Base-by-base conservation (phyloP, 2,888 invertebrate species). In the Drosophila nigricruria region DNA sequence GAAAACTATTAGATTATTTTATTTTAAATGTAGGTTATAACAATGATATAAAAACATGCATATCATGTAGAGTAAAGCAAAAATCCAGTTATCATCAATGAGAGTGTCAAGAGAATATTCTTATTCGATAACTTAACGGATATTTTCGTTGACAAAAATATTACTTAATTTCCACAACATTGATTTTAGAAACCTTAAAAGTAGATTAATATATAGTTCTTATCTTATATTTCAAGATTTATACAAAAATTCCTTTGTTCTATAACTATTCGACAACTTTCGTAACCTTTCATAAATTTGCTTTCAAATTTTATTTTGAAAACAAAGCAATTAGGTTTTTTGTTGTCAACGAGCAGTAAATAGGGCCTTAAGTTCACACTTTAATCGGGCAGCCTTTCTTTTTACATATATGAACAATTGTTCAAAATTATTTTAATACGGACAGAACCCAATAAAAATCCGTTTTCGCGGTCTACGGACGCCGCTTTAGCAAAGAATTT, bases 361-460 rank as follows among this genome's bases (percentile, higher is more conserved):
- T 38, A 6, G 14, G 9, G 9, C 23, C 3, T 18, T 23, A 25
- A 57, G n/a, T 27, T 10, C 14, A 40, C 6, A 18, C 14, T 23
- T 54, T 49, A 32, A 54, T 70, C 34, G 53, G 58, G 54, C 54
- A 61, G n/a, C 58, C 45, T 76, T 67, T 74, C 57, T 59, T 71
- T 77, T 77, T 62, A 61, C 25, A 27, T 45, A 32, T 20, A 62
- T 49, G 20, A 58, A 71, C 54, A 53, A 20, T 30, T 18, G 50
- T 43, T 61, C 67, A 72, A 77, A 75, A 77, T 77, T 69, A 60
- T 60, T 60, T 20, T 38, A 23, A 43, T 58, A 49, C 23, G 20
- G 42, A 30, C 42, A 43, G 27, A 32, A 27, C 49, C 52, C 18
- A 50, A 27, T 45, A 40, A 30, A 23, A 64, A 58, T 52, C 50